These are phyloP conservation scores for Oreotragus oreotragus DNA, from an alignment of 2,113 vertebrate genomes.

Conservation along the genomic window DNA sequence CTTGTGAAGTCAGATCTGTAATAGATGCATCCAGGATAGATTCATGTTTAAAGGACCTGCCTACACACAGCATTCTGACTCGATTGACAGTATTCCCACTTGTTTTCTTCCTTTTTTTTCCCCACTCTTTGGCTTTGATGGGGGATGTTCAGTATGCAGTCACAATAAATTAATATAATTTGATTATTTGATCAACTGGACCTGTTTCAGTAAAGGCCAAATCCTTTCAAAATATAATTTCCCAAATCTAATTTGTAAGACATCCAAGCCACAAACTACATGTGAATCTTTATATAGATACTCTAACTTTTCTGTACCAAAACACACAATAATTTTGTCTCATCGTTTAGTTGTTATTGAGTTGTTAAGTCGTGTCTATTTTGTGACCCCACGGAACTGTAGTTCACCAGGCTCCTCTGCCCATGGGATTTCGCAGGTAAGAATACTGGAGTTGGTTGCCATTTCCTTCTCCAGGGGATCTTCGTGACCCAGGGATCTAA, in stretches of 20 bases:
- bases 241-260: slow-evolving; percentile 38
- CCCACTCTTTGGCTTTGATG: slow-evolving; percentile 37
- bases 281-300: neutral
- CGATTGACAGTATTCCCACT: neutral
- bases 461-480: neutral
- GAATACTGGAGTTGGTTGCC: neutral
- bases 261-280: neutral
- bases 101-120: neutral
- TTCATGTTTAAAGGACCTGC: slow-evolving; percentile 68
- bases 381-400: neutral
- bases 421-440: neutral
- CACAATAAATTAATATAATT: slow-evolving; percentile 38
- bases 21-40: slow-evolving; percentile 73
- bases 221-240: slow-evolving; percentile 49
- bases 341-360: neutral
- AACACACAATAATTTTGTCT: neutral
- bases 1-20: slow-evolving; percentile 79
- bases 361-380: neutral
- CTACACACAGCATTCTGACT: slow-evolving; percentile 18
- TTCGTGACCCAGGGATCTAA: neutral
- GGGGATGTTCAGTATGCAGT: neutral
- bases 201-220: neutral
- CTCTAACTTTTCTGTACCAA: neutral
- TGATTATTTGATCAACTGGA: slow-evolving; percentile 51
- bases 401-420: neutral